Conservation (phyloP, 2,888 invertebrate species). For the Apotomis betuletana region DNA sequence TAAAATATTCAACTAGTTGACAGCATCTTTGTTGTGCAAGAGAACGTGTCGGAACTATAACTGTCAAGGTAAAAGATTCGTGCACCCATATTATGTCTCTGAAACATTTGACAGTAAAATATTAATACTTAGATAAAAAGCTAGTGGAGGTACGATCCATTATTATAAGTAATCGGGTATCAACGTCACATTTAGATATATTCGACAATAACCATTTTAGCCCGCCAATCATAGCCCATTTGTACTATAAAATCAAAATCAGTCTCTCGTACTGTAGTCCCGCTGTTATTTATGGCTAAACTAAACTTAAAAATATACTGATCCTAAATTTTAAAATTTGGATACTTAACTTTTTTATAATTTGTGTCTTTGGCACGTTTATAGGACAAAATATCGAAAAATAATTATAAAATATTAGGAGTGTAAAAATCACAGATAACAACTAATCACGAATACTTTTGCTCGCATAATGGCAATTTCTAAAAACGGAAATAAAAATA, state of each 20-base stretch:
- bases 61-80: too few relatives aligned
- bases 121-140: too few relatives aligned
- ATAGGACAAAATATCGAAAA: conserved; percentile 20
- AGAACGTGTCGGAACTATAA: too few relatives aligned
- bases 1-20: too few relatives aligned
- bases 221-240: conserved; percentile 11
- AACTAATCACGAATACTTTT: background rate
- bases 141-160: background rate
- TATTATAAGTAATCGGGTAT: background rate
- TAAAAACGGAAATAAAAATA: background rate
- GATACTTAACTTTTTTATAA: conserved; percentile 11
- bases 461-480: background rate
- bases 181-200: background rate
- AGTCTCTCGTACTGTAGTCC: conserved; percentile 26
- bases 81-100: too few relatives aligned
- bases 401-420: conserved; percentile 40
- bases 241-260: conserved; percentile 36
- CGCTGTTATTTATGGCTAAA: conserved; percentile 25
- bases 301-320: conserved; percentile 17
- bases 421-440: conserved; percentile 62
- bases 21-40: too few relatives aligned
- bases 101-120: too few relatives aligned
- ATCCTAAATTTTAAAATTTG: conserved; percentile 21
- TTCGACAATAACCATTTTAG: background rate
- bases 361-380: conserved; percentile 37